phyloP scores from a whole-genome alignment of 2,113 vertebrate genomes.

The Eulemur rufifrons region DNA sequence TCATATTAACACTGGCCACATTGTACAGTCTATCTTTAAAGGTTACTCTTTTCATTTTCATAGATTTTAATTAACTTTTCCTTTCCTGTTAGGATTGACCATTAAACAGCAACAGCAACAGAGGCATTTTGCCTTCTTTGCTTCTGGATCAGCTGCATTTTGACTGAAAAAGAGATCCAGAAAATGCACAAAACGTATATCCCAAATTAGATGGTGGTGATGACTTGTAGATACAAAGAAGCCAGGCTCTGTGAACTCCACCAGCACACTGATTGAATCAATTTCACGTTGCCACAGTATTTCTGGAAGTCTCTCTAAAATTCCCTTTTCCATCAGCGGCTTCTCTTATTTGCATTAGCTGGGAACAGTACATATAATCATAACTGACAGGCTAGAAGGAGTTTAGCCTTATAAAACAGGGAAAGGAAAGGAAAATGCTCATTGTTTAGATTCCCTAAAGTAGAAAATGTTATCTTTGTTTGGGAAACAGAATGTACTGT shows the following conservation, averaged over 20 bases:
- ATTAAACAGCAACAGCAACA: conserved; percentile 47
- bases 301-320: conserved; percentile 58
- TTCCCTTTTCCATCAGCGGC: conserved; percentile 25
- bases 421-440: conserved; percentile 46
- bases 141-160: conserved; percentile 36
- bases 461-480: conserved; percentile 47
- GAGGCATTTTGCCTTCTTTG: conserved; percentile 40
- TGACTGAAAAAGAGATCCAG: neutral
- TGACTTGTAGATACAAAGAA: neutral
- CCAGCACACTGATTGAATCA: neutral
- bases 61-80: conserved; percentile 74
- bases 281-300: conserved; percentile 42
- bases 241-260: neutral
- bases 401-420: conserved; percentile 26
- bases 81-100: conserved; percentile 25
- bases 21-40: conserved; percentile 68
- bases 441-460: conserved; percentile 51
- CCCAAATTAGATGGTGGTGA: neutral
- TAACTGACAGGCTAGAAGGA: conserved; percentile 54
- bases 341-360: conserved; percentile 67
- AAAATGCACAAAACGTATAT: neutral
- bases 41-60: conserved; percentile 65
- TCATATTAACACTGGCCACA: conserved; percentile 56
- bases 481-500: conserved; percentile 47
- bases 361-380: conserved; percentile 47